Percentiles rank a stretch among this genome's conserved stretches.
Conservation (phyloP, 2,797 vertebrate genomes). For the Coendou prehensilis region DNA sequence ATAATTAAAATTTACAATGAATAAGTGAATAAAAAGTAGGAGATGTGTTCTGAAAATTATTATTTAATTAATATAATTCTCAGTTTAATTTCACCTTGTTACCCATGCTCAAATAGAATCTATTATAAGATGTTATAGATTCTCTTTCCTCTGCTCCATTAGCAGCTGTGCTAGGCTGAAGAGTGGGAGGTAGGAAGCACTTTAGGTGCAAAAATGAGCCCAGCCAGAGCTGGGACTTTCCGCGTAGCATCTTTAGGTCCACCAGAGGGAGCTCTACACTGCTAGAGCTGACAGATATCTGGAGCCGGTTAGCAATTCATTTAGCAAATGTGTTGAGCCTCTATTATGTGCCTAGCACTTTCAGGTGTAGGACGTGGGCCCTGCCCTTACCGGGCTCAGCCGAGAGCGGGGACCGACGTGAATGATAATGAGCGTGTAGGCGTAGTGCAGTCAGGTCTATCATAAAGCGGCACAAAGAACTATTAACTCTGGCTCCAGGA, state of each 20-base stretch:
- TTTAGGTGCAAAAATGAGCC: not conserved
- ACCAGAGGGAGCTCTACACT: constrained; percentile 58
- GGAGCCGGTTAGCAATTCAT: not conserved
- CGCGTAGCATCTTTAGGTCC: not conserved
- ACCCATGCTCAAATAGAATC: not conserved
- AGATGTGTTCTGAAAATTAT: not conserved
- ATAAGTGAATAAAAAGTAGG: constrained; percentile 3
- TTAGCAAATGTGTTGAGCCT: not conserved
- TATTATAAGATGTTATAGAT: not conserved
- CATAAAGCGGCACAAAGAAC: not conserved
- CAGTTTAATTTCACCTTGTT: not conserved
- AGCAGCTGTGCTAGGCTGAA: not conserved
- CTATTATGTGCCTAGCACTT: not conserved
- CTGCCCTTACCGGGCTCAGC: not conserved
- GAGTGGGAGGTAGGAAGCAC: not conserved
- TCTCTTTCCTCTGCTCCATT: not conserved
- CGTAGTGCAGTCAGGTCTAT: not conserved
- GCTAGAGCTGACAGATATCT: no score
- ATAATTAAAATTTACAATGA: constrained; percentile 26
- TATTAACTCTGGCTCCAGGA: constrained; percentile 32
- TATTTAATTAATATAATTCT: not conserved
- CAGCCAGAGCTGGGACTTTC: not conserved
- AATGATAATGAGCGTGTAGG: not conserved
- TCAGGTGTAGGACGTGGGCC: not conserved
- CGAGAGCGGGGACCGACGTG: not conserved